phyloP scores from a whole-genome alignment of 1,140 invertebrate genomes.

The Meteorus sp. region DNA sequence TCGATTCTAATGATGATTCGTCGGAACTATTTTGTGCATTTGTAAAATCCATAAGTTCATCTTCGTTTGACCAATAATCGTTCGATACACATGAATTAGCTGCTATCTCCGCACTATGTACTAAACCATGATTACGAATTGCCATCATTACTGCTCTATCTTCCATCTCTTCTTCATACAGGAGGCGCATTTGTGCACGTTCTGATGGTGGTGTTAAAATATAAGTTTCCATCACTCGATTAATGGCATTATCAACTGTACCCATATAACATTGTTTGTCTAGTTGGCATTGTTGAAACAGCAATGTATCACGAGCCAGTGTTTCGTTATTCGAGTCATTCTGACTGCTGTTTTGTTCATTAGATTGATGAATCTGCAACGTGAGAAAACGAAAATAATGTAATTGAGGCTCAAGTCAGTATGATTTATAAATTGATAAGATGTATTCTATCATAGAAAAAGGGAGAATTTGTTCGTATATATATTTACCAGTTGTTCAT shows the following conservation, averaged over 20 bases:
- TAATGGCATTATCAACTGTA: slow-evolving; percentile 74
- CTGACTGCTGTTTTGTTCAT: slow-evolving; percentile 11
- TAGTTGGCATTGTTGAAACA: slow-evolving; percentile 71
- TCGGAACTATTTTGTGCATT: slow-evolving; percentile 16
- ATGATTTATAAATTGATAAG: too few relatives aligned
- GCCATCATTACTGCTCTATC: slow-evolving; percentile 67
- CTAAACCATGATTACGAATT: slow-evolving; percentile 50
- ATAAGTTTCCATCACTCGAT: slow-evolving; percentile 68
- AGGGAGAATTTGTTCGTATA: too few relatives aligned
- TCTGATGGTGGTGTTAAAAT: slow-evolving; percentile 55
- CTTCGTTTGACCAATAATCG: slow-evolving; percentile 14
- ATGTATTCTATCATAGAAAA: slow-evolving; percentile 1
- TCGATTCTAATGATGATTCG: slow-evolving; percentile 10
- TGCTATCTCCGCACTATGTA: slow-evolving; percentile 57
- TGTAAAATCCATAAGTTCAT: slow-evolving; percentile 4
- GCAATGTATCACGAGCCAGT: slow-evolving; percentile 41
- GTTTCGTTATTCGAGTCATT: slow-evolving; percentile 26
- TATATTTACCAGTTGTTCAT: slow-evolving; percentile 38
- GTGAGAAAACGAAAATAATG: slow-evolving; percentile 1
- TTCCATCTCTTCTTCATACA: slow-evolving; percentile 61
- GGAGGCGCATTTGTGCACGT: slow-evolving; percentile 58
- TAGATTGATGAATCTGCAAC: slow-evolving; percentile 29
- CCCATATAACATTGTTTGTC: slow-evolving; percentile 58
- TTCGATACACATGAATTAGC: slow-evolving; percentile 30
- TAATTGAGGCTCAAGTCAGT: too few relatives aligned